These are phyloP conservation scores for Drusus annulatus DNA, from an alignment of 1,140 invertebrate species.

Conservation along the genomic window DNA sequence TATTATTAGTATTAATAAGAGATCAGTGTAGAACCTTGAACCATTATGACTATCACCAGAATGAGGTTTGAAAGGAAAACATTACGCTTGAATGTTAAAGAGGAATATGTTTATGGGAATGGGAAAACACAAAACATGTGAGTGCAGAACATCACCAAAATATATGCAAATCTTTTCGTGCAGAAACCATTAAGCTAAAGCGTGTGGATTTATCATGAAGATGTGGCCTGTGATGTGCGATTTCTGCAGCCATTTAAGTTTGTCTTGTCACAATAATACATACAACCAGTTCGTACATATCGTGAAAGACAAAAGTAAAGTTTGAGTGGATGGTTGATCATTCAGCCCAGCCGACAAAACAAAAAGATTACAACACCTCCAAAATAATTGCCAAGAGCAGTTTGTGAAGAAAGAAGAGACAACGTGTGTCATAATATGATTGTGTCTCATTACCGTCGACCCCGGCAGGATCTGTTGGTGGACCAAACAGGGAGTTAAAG, in stretches of 20 bases:
- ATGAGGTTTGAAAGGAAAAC: too few species aligned
- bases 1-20: too few species aligned
- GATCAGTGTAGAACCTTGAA: too few species aligned
- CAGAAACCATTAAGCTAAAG: constrained; percentile 25
- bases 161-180: neutral
- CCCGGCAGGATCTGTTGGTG: constrained; percentile 35
- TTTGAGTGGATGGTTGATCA: constrained; percentile 8
- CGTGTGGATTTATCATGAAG: constrained; percentile 31
- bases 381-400: constrained; percentile 44
- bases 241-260: constrained; percentile 25
- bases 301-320: constrained; percentile 15
- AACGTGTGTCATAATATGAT: constrained; percentile 54
- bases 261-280: constrained; percentile 13
- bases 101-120: neutral
- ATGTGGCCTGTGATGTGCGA: constrained; percentile 28
- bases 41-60: too few species aligned
- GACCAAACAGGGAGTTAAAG: constrained; percentile 46
- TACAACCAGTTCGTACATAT: neutral
- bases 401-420: constrained; percentile 54
- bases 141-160: neutral
- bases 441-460: constrained; percentile 56
- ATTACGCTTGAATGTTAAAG: too few species aligned
- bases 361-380: constrained; percentile 40
- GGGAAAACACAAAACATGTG: neutral
- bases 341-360: constrained; percentile 36